phyloP scores from a whole-genome alignment of 2,888 invertebrate species.

The Ochropleura leucogaster region DNA sequence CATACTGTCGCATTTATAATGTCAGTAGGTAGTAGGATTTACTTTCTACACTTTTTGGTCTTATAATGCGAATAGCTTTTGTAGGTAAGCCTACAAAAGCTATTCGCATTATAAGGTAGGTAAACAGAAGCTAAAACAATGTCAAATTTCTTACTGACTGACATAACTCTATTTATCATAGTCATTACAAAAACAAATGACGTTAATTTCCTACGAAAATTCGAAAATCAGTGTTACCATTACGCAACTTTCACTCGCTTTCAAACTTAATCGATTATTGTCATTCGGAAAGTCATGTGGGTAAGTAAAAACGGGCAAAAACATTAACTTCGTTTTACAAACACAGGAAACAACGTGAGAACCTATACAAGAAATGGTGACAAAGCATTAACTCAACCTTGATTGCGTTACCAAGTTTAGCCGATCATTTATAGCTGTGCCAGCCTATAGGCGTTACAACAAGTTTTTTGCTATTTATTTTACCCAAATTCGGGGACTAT shows the following conservation, averaged over 20 bases:
- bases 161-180: constrained; percentile 52
- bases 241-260: constrained; percentile 73
- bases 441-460: constrained; percentile 44
- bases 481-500: constrained; percentile 8
- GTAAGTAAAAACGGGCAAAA: constrained; percentile 69
- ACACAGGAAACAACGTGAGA: constrained; percentile 79
- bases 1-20: too few species aligned
- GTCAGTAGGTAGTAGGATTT: neutral
- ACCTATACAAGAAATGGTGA: constrained; percentile 66
- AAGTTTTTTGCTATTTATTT: constrained; percentile 22
- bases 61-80: neutral
- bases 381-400: constrained; percentile 61
- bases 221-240: constrained; percentile 44
- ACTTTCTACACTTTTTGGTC: neutral
- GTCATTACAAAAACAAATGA: constrained; percentile 50
- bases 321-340: constrained; percentile 72
- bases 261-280: constrained; percentile 75
- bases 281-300: constrained; percentile 72
- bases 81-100: too few species aligned
- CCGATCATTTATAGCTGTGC: constrained; percentile 48
- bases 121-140: constrained; percentile 20
- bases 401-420: constrained; percentile 67
- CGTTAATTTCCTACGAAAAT: constrained; percentile 58
- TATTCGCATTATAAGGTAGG: too few species aligned
- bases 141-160: constrained; percentile 32